phyloP scores from a whole-genome alignment of 2,888 invertebrate genomes.

The Limnephilus rhombicus region DNA sequence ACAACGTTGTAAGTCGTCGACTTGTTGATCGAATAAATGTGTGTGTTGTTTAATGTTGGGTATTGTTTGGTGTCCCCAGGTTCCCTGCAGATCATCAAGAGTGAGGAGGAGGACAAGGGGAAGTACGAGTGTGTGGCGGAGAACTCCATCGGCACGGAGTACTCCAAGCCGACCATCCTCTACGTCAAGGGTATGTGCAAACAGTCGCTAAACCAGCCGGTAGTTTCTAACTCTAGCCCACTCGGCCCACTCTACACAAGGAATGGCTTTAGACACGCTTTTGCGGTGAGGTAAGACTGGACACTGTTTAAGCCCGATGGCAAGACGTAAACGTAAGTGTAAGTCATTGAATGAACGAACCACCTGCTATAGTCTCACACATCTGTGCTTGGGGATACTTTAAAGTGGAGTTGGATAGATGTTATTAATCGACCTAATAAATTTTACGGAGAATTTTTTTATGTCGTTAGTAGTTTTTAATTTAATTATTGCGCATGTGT shows the following conservation, averaged over 20 bases:
- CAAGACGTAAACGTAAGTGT: neutral
- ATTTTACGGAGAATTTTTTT: neutral
- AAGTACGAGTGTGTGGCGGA: conserved; percentile 98
- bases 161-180: conserved; percentile 91
- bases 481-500: too few species aligned
- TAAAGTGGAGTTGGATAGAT: neutral
- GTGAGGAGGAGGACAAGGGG: conserved; percentile 94
- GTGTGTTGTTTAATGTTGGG: neutral
- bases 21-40: neutral
- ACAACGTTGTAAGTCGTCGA: neutral
- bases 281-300: neutral
- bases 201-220: neutral
- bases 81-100: conserved; percentile 91
- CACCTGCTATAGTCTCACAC: neutral
- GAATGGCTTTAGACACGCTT: neutral
- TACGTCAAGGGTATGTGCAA: conserved; percentile 91
- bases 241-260: neutral
- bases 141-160: conserved; percentile 94
- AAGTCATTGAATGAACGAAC: neutral
- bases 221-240: neutral
- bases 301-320: conserved; percentile 3
- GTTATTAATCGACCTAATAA: neutral
- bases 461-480: too few species aligned
- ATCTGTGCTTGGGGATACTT: neutral
- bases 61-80: conserved; percentile 75